phyloP scores from a whole-genome alignment of 2,113 vertebrate species.

The Chitala chitala region DNA sequence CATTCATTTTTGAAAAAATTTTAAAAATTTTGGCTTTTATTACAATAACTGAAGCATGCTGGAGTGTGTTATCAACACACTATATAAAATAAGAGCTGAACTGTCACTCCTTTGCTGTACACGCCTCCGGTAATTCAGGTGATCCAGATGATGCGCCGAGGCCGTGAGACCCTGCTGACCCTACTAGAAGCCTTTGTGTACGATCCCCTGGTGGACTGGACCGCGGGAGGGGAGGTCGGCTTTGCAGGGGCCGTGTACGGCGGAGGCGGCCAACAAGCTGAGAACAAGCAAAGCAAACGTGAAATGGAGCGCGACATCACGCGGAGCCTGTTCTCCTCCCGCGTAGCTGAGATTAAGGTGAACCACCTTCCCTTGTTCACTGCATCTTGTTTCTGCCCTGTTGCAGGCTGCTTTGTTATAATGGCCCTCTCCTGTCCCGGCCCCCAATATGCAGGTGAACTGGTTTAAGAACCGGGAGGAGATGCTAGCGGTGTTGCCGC shows the following conservation, averaged over 20 bases:
- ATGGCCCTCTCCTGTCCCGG: background rate
- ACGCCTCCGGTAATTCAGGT: constrained; percentile 59
- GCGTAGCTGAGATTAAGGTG: constrained; percentile 97
- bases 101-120: background rate
- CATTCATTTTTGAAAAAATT: too few relatives aligned
- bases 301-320: constrained; percentile 98
- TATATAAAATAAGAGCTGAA: too few relatives aligned
- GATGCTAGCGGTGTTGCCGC: constrained; percentile 86
- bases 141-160: constrained; percentile 92
- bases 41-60: too few relatives aligned
- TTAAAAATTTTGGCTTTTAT: too few relatives aligned
- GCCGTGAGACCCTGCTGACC: constrained; percentile 89
- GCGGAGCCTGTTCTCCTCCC: constrained; percentile 91
- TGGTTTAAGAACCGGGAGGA: constrained; percentile 99
- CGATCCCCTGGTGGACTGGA: constrained; percentile 97
- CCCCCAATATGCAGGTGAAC: constrained; percentile 74
- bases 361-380: background rate
- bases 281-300: constrained; percentile 94
- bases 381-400: background rate
- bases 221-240: constrained; percentile 90
- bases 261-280: constrained; percentile 92
- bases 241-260: constrained; percentile 96
- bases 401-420: background rate
- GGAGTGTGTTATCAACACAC: too few relatives aligned
- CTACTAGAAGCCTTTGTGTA: constrained; percentile 96